Evolutionary conservation across 2,888 invertebrate genomes (phyloP), one percentile per base, ranked within the genome.

Genomic region (Brenthis daphne): DNA sequence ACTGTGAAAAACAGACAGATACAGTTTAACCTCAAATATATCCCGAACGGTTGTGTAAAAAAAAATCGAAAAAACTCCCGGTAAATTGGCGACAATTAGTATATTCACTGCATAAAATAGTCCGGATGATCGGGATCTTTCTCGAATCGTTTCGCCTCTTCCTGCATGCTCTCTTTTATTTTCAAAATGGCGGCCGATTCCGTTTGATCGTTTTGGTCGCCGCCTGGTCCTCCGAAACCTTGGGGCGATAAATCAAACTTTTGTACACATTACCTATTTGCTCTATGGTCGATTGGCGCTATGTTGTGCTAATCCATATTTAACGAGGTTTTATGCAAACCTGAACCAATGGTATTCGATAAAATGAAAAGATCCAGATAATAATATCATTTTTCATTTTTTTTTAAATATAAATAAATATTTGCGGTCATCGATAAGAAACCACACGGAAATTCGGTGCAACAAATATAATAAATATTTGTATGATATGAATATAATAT

Each of bases 151-250:
- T 99, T 99, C 90, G 99, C 99, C 94, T 99, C 99, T 93, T 99
- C 99, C 94, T 99, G 99, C 98, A 99, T 99, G 95, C 98, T 98
- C 94, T 99, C 99, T 95, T 99, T 99, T 93, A 99, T 99, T 95
- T 99, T 99, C 94, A 99, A 95, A 94, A 99, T 99, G 94, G 99
- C 99, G 90, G 99, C 99, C 86, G 98, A 98, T 95, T 99, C 99
- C 88, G 97, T 99, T 94, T 98, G 98, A 95, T 98, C 96, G 94
- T 94, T 95, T 78, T 92, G 93, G 76, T 93, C 93, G 72, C 92
- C 93, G 76, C 93, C 92, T 43, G 93, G 93, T 67, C 93, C 93
- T 69, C 93, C 93, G 80, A 93, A 93, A 88, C 93, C 93, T 89
- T 78, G 56, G 70, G 71, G 47, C 57, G 64, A 73, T 74, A 73